Evolutionary conservation across 2,888 invertebrate genomes (phyloP), one percentile per base, ranked within the genome.

Genomic region (Hetaerina titia): DNA sequence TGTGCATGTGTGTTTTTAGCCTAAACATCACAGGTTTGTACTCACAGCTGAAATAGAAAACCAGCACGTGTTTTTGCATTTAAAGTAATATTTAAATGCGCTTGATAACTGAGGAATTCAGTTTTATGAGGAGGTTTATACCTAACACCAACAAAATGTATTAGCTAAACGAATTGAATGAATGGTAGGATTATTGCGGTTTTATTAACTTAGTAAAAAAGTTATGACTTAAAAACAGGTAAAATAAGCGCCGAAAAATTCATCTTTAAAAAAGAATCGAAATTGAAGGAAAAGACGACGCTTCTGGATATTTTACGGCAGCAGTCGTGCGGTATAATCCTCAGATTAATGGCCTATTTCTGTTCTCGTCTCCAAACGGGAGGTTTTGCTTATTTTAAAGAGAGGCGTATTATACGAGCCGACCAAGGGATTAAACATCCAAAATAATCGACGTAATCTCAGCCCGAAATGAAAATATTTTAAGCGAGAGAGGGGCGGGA

Each of bases 361-460:
- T 31, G 11, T 15, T 25, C n/a, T 15, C 31, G 8, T 11, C 5
- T 11, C 81, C 25, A 31, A 81, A 31, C 25, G 81, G 31, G 31
- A 81, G 81, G 31, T 81, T 81, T 81, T 6, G 25, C 31, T 31
- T 81, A 31, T 31, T 9, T 19, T 15, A 13, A 11, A 81, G 31
- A n/a, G n/a, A 31, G 25, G 25, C 4, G 13, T 22, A 81, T 31
- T 15, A 31, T 81, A 81, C 69, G 81, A 31, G 31, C 25, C 81
- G 74, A 81, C 4, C 31, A 4, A 31, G 31, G 81, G 81, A 81
- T 81, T 81, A 81, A 81, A 81, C 81, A 81, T 81, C 25, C 81
- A 11, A 81, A 81, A 31, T 81, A 81, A 81, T 81, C 81, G 81
- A 81, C 81, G 81, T 81, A 81, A 81, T 81, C 81, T 81, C 81